Evolutionary conservation across 2,797 vertebrate genomes (phyloP).

Genomic region (Fistularia commersonii): DNA sequence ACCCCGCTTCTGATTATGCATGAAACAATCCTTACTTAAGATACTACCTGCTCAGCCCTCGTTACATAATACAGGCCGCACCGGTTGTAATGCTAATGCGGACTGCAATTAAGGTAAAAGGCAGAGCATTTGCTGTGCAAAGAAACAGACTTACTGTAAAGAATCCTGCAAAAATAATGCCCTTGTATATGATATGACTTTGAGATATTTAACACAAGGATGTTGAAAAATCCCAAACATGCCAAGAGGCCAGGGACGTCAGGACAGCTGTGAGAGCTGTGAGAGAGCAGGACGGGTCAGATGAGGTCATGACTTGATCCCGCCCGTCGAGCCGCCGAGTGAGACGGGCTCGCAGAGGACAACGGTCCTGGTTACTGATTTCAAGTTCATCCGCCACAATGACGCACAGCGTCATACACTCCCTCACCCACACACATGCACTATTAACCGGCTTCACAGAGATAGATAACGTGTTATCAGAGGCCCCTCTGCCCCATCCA

Average conservation of each 20-base stretch:
- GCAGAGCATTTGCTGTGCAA: too few species aligned
- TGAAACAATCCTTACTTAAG: too few species aligned
- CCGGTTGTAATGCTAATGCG: too few species aligned
- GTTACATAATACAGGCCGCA: too few species aligned
- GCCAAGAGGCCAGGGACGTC: constrained; percentile 14
- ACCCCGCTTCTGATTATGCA: too few species aligned
- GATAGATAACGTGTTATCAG: constrained; percentile 20
- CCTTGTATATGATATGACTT: too few species aligned
- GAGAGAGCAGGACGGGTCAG: constrained; percentile 4
- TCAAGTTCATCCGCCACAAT: constrained; percentile 47
- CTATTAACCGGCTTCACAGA: constrained; percentile 24
- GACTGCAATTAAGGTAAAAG: too few species aligned
- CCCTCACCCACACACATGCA: not conserved
- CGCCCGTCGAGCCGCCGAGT: constrained; percentile 21
- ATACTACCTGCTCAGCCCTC: too few species aligned
- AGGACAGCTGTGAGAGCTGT: constrained; percentile 25
- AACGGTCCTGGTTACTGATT: constrained; percentile 54
- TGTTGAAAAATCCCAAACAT: too few species aligned
- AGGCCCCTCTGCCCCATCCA: constrained; percentile 32
- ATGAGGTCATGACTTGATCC: constrained; percentile 44
- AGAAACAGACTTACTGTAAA: too few species aligned
- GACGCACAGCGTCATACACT: constrained; percentile 44
- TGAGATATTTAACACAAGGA: too few species aligned
- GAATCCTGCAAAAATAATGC: too few species aligned
- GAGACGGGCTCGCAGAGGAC: constrained; percentile 47